Conservation (phyloP, 2,888 invertebrate species). For the Xestia rhomboidea region DNA sequence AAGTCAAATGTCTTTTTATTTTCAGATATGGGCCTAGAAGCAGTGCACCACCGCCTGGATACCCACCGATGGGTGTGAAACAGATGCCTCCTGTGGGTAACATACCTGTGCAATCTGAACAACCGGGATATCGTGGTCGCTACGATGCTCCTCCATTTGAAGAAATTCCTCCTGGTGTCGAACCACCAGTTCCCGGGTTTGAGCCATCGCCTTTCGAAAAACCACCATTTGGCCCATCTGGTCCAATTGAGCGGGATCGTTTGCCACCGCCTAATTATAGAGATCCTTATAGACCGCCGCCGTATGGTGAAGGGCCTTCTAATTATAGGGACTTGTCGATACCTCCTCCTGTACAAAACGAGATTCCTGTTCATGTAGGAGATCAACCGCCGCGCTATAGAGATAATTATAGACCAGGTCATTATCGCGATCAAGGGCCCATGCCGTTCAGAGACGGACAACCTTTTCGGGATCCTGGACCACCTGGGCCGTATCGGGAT, state of each 20-base stretch:
- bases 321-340: slow-evolving; percentile 81
- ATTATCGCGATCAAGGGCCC: slow-evolving; percentile 84
- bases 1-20: slow-evolving; percentile 68
- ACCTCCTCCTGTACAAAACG: slow-evolving; percentile 74
- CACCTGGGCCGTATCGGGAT: slow-evolving; percentile 80
- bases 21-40: slow-evolving; percentile 87
- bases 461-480: slow-evolving; percentile 79
- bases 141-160: slow-evolving; percentile 89
- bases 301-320: slow-evolving; percentile 80
- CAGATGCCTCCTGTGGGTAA: slow-evolving; percentile 80
- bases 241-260: slow-evolving; percentile 83
- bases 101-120: slow-evolving; percentile 78
- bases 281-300: slow-evolving; percentile 82
- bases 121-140: slow-evolving; percentile 84
- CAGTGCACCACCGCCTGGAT: slow-evolving; percentile 80
- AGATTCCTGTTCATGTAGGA: slow-evolving; percentile 86
- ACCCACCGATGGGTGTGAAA: slow-evolving; percentile 82
- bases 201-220: slow-evolving; percentile 91
- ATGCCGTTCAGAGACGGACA: slow-evolving; percentile 82
- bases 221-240: slow-evolving; percentile 82
- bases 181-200: slow-evolving; percentile 92
- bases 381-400: slow-evolving; percentile 82
- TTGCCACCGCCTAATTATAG: slow-evolving; percentile 82
- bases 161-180: slow-evolving; percentile 91
- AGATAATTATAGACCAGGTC: slow-evolving; percentile 83